phyloP scores from a whole-genome alignment of 2,888 invertebrate genomes.

The Apamea sordens region DNA sequence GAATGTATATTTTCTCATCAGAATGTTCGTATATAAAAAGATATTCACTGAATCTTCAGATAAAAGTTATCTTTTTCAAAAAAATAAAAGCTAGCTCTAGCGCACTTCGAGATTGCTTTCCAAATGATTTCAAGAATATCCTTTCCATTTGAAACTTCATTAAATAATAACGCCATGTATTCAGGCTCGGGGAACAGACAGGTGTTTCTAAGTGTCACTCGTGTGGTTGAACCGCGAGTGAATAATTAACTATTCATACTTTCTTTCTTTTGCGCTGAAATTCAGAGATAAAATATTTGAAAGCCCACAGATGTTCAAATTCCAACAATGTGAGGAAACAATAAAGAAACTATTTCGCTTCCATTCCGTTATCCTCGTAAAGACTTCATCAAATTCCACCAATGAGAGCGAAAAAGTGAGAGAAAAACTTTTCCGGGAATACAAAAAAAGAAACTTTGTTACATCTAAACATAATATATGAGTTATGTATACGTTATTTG shows the following conservation, averaged over 20 bases:
- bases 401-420: slow-evolving; percentile 65
- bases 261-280: slow-evolving; percentile 51
- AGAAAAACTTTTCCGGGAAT: slow-evolving; percentile 56
- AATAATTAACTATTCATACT: slow-evolving; percentile 62
- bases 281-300: slow-evolving; percentile 63
- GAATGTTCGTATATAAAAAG: slow-evolving; percentile 23
- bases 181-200: slow-evolving; percentile 50
- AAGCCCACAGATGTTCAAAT: slow-evolving; percentile 69
- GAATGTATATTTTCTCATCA: background rate
- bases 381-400: slow-evolving; percentile 71
- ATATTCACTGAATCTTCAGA: slow-evolving; percentile 19
- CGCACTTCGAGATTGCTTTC: slow-evolving; percentile 44
- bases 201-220: slow-evolving; percentile 63
- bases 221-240: slow-evolving; percentile 52
- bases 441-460: slow-evolving; percentile 48
- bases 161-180: slow-evolving; percentile 63
- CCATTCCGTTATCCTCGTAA: slow-evolving; percentile 66
- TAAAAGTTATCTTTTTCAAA: slow-evolving; percentile 21
- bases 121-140: slow-evolving; percentile 57
- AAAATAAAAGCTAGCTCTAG: slow-evolving; percentile 22
- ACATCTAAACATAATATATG: slow-evolving; percentile 25
- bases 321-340: slow-evolving; percentile 66
- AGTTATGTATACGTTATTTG: slow-evolving; percentile 15
- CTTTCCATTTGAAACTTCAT: slow-evolving; percentile 56
- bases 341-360: slow-evolving; percentile 74